Evolutionary conservation across 37 sponge, comb jelly and placozoan genomes (phyloP).

Genomic region (Cliona cf. orientalis): DNA sequence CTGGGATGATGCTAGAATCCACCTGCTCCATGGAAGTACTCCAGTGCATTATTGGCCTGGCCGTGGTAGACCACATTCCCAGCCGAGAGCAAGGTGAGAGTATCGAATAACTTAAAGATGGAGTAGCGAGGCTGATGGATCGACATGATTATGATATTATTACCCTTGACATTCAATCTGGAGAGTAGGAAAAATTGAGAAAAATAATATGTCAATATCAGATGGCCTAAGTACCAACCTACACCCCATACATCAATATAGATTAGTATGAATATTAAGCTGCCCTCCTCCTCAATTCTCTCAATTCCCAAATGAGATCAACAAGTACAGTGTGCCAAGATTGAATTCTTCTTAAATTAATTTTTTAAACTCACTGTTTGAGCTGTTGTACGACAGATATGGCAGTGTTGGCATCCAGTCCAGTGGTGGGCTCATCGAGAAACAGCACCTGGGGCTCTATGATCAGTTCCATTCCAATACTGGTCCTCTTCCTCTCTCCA

Average conservation of each 20-base stretch:
- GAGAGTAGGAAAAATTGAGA: not conserved
- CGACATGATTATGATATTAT: conserved; percentile 45
- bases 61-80: conserved; percentile 68
- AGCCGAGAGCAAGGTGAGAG: conserved; percentile 50
- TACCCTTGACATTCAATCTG: conserved; percentile 10
- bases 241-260: no score
- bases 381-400: conserved; percentile 70
- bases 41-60: conserved; percentile 21
- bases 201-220: no score
- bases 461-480: conserved; percentile 93
- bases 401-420: conserved; percentile 89
- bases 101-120: conserved; percentile 73
- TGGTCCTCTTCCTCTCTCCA: conserved; percentile 92
- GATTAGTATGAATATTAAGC: no score
- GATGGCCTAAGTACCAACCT: no score
- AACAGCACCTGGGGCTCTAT: conserved; percentile 84
- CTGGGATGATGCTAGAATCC: not conserved
- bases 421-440: conserved; percentile 93
- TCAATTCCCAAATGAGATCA: no score
- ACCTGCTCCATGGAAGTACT: conserved; percentile 42
- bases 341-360: no score
- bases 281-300: no score
- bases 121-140: no score
- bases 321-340: no score
- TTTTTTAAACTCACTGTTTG: conserved; percentile 70